Conservation (phyloP, 2,113 vertebrate genomes). For the Aythya baeri region DNA sequence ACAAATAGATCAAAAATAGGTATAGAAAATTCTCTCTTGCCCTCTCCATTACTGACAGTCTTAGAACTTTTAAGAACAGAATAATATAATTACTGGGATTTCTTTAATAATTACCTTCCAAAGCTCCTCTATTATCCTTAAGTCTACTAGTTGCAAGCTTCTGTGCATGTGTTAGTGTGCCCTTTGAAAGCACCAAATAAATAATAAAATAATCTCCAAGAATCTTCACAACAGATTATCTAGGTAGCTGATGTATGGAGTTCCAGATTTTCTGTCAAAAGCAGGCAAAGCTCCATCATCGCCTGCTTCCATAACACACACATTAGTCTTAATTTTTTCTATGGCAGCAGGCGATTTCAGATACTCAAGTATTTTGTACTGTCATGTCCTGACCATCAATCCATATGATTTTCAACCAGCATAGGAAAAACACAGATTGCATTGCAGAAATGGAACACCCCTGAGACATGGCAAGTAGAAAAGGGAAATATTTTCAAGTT, state of each 20-base stretch:
- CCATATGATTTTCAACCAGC: not conserved
- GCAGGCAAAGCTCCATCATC: not conserved
- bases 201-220: not conserved
- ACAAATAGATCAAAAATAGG: not conserved
- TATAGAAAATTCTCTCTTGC: not conserved
- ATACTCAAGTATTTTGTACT: not conserved
- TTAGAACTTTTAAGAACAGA: not conserved
- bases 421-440: not conserved
- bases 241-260: not conserved
- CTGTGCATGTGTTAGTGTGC: not conserved
- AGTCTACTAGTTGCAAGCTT: not conserved
- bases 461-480: not conserved
- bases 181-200: not conserved
- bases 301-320: not conserved
- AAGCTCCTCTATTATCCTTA: not conserved
- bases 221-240: not conserved
- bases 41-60: not conserved
- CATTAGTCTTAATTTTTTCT: conserved; percentile 31
- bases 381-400: not conserved
- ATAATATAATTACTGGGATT: not conserved
- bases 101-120: not conserved
- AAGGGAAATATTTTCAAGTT: not conserved
- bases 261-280: not conserved
- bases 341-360: conserved; percentile 38
- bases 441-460: not conserved